Evolutionary conservation across 2,113 vertebrate species (phyloP), one percentile per base, ranked within the genome.

Genomic region (Zapus hudsonius): DNA sequence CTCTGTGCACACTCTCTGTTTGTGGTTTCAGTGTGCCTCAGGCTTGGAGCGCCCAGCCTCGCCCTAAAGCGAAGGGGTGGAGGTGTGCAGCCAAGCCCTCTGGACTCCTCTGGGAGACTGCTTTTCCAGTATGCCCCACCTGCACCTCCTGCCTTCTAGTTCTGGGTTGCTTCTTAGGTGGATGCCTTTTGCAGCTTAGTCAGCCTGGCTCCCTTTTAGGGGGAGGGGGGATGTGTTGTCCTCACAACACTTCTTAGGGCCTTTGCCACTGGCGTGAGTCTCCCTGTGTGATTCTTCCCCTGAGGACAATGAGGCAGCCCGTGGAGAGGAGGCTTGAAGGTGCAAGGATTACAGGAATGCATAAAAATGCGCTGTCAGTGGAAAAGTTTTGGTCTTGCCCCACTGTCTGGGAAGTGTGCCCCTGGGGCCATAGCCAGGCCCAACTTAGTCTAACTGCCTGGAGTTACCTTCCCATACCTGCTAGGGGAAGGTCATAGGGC

Each of bases 171-270:
- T 10, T 27, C 16, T 17, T 42, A 0, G 2, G 36, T 36, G 20
- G 6, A 1, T 17, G 11, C 36, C 69, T 12, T 0, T 22, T 9
- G 0, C 3, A 52, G 47, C 22, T n/a, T 55, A 7, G 0, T 0
- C 23, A 38, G 25, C n/a, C 59, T 36, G 20, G 7, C 29, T 23
- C 29, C 4, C 1, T 7, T n/a, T 42, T 31, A 13, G 19, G 64
- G 4, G 11, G n/a, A 5, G 2, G 25, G 3, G n/a, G 17, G 7
- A 22, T 20, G n/a, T n/a, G n/a, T 87, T 44, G 29, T 36, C 25
- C 29, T 64, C 2, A 0, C 0, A 33, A 31, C 59, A 16, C n/a
- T 25, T 19, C 59, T 36, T 3, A 3, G 1, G 55, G 67, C 66
- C 31, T n/a, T 5, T 17, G 59, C n/a, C n/a, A 23, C 29, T 59